Evolutionary conservation across 2,113 vertebrate species (phyloP).

Genomic region (Danionella cerebrum): DNA sequence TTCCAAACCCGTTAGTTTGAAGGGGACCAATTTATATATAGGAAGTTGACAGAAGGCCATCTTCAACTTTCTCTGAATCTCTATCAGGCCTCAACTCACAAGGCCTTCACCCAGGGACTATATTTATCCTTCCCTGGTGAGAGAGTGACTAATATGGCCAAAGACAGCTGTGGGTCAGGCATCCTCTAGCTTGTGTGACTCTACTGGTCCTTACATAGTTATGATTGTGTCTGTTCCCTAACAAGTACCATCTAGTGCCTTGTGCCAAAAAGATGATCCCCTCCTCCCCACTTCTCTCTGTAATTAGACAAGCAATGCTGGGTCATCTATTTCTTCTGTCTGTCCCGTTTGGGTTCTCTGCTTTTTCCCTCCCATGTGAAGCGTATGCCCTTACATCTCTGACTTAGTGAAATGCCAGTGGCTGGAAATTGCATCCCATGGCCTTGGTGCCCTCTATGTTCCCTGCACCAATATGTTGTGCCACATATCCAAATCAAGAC

Average conservation of each 20-base stretch:
- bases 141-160: constrained; percentile 49
- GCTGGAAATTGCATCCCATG: background rate
- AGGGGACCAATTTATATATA: constrained; percentile 5
- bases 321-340: constrained; percentile 17
- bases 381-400: constrained; percentile 31
- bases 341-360: constrained; percentile 7
- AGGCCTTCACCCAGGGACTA: constrained; percentile 35
- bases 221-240: constrained; percentile 34
- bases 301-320: background rate
- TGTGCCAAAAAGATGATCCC: constrained; percentile 21
- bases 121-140: constrained; percentile 40
- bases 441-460: background rate
- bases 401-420: constrained; percentile 14
- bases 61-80: background rate
- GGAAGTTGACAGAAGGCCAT: constrained; percentile 24
- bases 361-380: background rate
- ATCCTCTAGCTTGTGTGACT: constrained; percentile 4
- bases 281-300: constrained; percentile 5
- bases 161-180: constrained; percentile 36
- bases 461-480: background rate
- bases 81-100: constrained; percentile 22
- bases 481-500: background rate
- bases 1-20: no score
- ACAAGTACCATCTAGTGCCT: constrained; percentile 28
- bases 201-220: constrained; percentile 38